Evolutionary conservation across 2,888 invertebrate species (phyloP).

Genomic region (Torymus texanus): DNA sequence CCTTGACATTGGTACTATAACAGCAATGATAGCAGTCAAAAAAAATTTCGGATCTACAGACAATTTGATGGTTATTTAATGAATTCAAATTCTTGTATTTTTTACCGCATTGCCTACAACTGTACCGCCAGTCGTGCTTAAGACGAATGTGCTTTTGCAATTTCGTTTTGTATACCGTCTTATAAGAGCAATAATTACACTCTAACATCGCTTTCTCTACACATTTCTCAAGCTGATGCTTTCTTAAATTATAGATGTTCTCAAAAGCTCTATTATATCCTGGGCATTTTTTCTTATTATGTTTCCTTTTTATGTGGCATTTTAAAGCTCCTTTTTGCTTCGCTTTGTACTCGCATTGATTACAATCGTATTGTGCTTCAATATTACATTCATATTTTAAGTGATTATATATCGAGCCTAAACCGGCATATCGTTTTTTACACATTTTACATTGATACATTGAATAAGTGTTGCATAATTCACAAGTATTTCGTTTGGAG

Average conservation of each 20-base stretch:
- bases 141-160: slow-evolving; percentile 1
- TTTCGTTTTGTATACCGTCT: neutral
- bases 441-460: slow-evolving; percentile 2
- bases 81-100: neutral
- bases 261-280: neutral
- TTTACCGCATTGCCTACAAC: slow-evolving; percentile 1
- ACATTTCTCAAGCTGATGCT: neutral
- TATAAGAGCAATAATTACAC: neutral
- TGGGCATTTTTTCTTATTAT: neutral
- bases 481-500: neutral
- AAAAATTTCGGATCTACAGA: neutral
- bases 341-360: neutral
- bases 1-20: neutral
- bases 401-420: neutral
- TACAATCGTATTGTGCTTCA: neutral
- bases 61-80: neutral
- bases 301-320: neutral
- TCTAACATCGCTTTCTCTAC: neutral
- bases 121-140: neutral
- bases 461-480: neutral
- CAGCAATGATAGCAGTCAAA: neutral
- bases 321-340: slow-evolving; percentile 19
- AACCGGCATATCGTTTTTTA: neutral
- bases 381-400: neutral
- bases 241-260: neutral